Base-by-base conservation (phyloP, 2,888 invertebrate species). In the Globia sparganii region DNA sequence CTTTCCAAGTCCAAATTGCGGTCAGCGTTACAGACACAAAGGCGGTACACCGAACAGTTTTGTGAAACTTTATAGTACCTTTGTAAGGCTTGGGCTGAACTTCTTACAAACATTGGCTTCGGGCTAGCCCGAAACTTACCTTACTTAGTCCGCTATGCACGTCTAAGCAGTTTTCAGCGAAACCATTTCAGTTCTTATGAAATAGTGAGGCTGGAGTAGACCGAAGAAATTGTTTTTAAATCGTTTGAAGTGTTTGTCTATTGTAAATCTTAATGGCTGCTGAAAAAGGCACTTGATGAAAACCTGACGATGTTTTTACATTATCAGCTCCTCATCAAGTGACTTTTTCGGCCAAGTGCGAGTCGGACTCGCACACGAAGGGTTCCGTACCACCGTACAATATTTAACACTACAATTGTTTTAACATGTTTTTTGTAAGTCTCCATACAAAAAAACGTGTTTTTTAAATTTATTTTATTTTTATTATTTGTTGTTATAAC, bases 81-180 rank as follows among this genome's bases (percentile, higher is more conserved):
- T 90, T 90, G 90, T 89, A 90, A 83, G 88, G 87, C 89, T 87
- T 86, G 80, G 84, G 85, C 80, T 84, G 84, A 93, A 94, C 90
- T 94, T 93, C 92, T 91, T 89, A 89, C 93, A 92, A 94, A 94
- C 92, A 92, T 91, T 95, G 95, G 95, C 94, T 86, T 70, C 75
- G 77, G 79, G 94, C 94, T 94, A 95, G 90, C 80, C 86, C 85
- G 86, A 88, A 87, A 94, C 89, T 93, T 93, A 91, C 91, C 93
- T 90, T 90, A 90, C 91, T 91, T 90, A 91, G 91, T 87, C 88
- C 85, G 87, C 90, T 81, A 88, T 91, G 90, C 93, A 91, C 91
- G 90, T 92, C 90, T 91, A 91, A 91, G 91, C 91, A 91, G 89
- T 92, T 92, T 91, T 88, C 88, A 89, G 87, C 80, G 73, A 89